Conservation (phyloP, 1,140 invertebrate species). For the Andrena cerasifolii region DNA sequence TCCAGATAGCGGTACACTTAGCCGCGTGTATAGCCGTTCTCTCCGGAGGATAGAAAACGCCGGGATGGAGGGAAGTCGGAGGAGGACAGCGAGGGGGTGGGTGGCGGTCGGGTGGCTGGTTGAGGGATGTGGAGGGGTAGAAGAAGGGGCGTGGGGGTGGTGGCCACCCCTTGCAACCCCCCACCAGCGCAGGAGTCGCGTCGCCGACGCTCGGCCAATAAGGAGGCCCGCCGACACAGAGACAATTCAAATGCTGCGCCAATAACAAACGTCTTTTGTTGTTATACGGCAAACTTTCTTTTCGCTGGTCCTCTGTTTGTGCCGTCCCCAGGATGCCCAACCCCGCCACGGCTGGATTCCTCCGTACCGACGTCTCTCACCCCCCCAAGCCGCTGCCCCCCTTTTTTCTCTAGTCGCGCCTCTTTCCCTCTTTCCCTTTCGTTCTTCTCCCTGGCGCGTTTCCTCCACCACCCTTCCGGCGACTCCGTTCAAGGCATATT, state of each 20-base stretch:
- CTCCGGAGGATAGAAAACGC: slow-evolving; percentile 63
- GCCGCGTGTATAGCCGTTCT: slow-evolving; percentile 73
- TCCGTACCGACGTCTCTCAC: slow-evolving; percentile 33
- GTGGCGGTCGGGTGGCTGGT: slow-evolving; percentile 2
- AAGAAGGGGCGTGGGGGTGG: slow-evolving; percentile 65
- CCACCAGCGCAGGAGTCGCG: slow-evolving; percentile 76
- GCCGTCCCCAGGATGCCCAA: slow-evolving; percentile 66
- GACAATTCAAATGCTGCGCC: slow-evolving; percentile 82
- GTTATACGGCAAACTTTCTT: slow-evolving; percentile 80
- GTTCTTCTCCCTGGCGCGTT: slow-evolving; percentile 34
- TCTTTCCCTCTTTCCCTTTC: slow-evolving; percentile 37
- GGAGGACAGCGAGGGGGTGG: slow-evolving; percentile 7
- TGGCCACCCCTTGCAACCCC: slow-evolving; percentile 73
- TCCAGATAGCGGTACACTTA: slow-evolving; percentile 74
- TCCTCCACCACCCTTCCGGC: slow-evolving; percentile 70
- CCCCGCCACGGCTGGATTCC: slow-evolving; percentile 30
- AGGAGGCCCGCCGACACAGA: slow-evolving; percentile 79
- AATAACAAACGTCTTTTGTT: slow-evolving; percentile 84
- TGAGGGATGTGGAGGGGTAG: slow-evolving; percentile 37
- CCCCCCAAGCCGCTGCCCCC: slow-evolving; percentile 35
- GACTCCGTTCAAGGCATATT: slow-evolving; percentile 80
- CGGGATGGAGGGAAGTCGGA: slow-evolving; percentile 49
- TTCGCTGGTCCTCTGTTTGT: slow-evolving; percentile 74
- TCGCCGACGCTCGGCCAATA: slow-evolving; percentile 80
- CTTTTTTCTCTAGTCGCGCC: slow-evolving; percentile 14